These are phyloP conservation scores for Lucinisca nassula DNA, from an alignment of 2,888 invertebrate genomes.

Conservation along the genomic window DNA sequence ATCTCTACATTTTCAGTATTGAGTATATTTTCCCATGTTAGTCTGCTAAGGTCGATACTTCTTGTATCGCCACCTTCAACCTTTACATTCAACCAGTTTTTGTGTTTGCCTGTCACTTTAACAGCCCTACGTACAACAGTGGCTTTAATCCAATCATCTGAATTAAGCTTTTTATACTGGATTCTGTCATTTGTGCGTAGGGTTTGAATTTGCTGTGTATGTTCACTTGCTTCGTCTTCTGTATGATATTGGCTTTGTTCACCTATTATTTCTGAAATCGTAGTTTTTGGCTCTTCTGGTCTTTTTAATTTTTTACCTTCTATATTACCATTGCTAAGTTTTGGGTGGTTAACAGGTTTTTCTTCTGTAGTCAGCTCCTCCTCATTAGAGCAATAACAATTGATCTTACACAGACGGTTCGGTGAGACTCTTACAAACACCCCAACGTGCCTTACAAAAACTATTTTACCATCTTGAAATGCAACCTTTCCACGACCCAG, in stretches of 20 bases:
- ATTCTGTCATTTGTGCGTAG: not conserved
- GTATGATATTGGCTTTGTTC: not conserved
- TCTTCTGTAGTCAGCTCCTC: not conserved
- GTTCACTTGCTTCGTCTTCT: not conserved
- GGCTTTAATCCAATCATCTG: conserved; percentile 35
- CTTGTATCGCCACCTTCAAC: conserved; percentile 19
- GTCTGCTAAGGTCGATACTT: conserved; percentile 31
- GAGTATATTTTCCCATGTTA: not conserved
- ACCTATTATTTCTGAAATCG: not conserved
- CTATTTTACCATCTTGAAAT: conserved; percentile 68
- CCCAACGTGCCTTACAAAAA: conserved; percentile 61
- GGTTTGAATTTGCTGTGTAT: not conserved
- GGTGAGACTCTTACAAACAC: conserved; percentile 59
- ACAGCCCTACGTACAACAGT: conserved; percentile 38
- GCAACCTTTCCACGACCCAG: conserved; percentile 64
- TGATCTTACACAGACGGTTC: conserved; percentile 37
- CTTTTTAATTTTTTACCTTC: not conserved
- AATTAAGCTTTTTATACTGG: conserved; percentile 9
- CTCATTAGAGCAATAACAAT: not conserved
- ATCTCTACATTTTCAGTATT: not conserved
- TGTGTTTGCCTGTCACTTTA: conserved; percentile 46
- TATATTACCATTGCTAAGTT: not conserved
- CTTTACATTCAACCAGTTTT: conserved; percentile 54
- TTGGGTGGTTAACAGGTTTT: not conserved
- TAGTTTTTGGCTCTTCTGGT: not conserved